These are phyloP conservation scores for Liparis tanakae DNA, from an alignment of 2,797 vertebrate genomes.

Conservation along the genomic window DNA sequence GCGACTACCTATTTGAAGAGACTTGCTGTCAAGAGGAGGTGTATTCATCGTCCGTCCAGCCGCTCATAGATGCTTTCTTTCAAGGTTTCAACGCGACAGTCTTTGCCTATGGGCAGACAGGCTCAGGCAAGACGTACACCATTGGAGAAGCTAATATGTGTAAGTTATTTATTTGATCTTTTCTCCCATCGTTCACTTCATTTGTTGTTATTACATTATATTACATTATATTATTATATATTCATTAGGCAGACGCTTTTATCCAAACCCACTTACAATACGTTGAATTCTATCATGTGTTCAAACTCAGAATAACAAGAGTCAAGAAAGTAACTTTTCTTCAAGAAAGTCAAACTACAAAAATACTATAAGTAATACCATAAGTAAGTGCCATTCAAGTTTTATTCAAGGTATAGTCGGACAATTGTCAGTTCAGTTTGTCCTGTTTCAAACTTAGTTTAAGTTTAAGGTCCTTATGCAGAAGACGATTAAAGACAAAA, in stretches of 20 bases:
- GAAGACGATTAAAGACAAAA: background rate
- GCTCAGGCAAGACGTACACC: slow-evolving; percentile 97
- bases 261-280: no score
- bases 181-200: background rate
- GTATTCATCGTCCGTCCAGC: slow-evolving; percentile 89
- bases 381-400: no score
- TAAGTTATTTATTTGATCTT: slow-evolving; percentile 84
- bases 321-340: no score
- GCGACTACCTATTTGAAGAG: slow-evolving; percentile 89
- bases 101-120: slow-evolving; percentile 96
- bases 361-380: no score
- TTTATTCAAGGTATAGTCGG: no score
- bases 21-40: slow-evolving; percentile 88
- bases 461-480: background rate
- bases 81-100: slow-evolving; percentile 95
- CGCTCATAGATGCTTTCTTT: slow-evolving; percentile 94
- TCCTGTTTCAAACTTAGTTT: background rate
- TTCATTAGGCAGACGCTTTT: no score
- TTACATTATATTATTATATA: no score
- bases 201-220: background rate
- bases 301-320: no score
- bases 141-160: slow-evolving; percentile 95
- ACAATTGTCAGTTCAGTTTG: background rate
- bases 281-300: no score
- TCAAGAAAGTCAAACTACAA: no score